These are phyloP conservation scores for Falco naumanni DNA, from an alignment of 2,797 vertebrate species.

Conservation along the genomic window DNA sequence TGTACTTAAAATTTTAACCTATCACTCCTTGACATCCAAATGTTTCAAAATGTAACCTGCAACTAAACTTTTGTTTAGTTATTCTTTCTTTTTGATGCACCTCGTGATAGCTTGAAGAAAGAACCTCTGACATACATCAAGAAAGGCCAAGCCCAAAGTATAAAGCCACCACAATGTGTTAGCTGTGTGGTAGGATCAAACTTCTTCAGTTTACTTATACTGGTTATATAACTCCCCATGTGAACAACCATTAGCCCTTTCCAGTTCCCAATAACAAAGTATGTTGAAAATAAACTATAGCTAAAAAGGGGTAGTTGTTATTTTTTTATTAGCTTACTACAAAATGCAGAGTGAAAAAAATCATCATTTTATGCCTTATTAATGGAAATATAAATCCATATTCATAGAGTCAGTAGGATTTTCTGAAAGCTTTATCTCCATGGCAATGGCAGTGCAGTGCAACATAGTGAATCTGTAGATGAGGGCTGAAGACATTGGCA, in stretches of 20 bases:
- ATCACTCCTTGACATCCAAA: not conserved
- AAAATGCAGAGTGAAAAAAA: conserved; percentile 33
- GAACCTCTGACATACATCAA: not conserved
- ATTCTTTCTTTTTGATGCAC: not conserved
- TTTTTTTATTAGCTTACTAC: not conserved
- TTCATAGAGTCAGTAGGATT: not conserved
- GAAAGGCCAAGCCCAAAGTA: not conserved
- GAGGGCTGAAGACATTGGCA: not conserved
- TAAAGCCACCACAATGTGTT: not conserved
- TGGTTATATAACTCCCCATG: not conserved
- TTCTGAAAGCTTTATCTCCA: conserved; percentile 56
- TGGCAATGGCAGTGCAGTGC: conserved; percentile 34
- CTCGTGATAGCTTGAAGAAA: not conserved
- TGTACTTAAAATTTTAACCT: not conserved
- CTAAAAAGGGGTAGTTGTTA: not conserved
- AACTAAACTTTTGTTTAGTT: not conserved
- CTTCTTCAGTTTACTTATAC: not conserved
- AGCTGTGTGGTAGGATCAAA: not conserved
- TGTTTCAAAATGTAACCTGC: not conserved
- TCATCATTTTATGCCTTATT: not conserved
- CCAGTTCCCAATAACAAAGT: not conserved
- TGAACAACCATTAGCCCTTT: not conserved
- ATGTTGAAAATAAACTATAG: not conserved
- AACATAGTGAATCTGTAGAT: not conserved
- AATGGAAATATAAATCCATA: conserved; percentile 33